Percentiles rank a stretch among this genome's conserved stretches.
phyloP scores from a whole-genome alignment of 2,888 invertebrate species.

The Spatulosminthurus flaviceps region DNA sequence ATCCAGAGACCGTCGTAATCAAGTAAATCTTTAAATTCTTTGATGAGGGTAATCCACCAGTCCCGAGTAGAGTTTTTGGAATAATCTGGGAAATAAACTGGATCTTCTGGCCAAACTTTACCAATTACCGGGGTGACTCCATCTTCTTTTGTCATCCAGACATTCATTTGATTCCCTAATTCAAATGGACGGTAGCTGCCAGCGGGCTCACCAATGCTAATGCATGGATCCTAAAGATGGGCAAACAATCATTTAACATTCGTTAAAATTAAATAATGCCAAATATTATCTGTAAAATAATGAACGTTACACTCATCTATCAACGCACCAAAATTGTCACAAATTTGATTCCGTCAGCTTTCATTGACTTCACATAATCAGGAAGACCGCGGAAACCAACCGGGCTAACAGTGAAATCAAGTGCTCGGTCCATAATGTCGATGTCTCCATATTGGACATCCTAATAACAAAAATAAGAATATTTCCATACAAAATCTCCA shows the following conservation, averaged over 20 bases:
- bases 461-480: neutral
- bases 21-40: slow-evolving; percentile 56
- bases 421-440: slow-evolving; percentile 68
- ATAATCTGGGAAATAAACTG: slow-evolving; percentile 62
- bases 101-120: slow-evolving; percentile 57
- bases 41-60: slow-evolving; percentile 60
- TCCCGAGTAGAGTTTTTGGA: slow-evolving; percentile 53
- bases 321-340: slow-evolving; percentile 50
- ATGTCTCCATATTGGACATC: slow-evolving; percentile 63
- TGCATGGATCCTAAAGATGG: slow-evolving; percentile 56
- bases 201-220: slow-evolving; percentile 66
- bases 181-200: slow-evolving; percentile 54
- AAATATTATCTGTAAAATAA: too few relatives aligned
- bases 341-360: slow-evolving; percentile 68
- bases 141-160: slow-evolving; percentile 59
- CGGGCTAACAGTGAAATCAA: slow-evolving; percentile 83
- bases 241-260: neutral
- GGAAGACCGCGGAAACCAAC: slow-evolving; percentile 73
- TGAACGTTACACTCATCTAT: too few relatives aligned
- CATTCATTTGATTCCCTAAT: slow-evolving; percentile 62
- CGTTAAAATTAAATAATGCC: too few relatives aligned
- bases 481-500: too few relatives aligned
- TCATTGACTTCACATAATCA: slow-evolving; percentile 74
- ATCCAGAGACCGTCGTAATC: slow-evolving; percentile 63
- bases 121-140: slow-evolving; percentile 56